These are phyloP conservation scores for Drosophila prolongata DNA, from an alignment of 2,888 invertebrate species.

Conservation along the genomic window DNA sequence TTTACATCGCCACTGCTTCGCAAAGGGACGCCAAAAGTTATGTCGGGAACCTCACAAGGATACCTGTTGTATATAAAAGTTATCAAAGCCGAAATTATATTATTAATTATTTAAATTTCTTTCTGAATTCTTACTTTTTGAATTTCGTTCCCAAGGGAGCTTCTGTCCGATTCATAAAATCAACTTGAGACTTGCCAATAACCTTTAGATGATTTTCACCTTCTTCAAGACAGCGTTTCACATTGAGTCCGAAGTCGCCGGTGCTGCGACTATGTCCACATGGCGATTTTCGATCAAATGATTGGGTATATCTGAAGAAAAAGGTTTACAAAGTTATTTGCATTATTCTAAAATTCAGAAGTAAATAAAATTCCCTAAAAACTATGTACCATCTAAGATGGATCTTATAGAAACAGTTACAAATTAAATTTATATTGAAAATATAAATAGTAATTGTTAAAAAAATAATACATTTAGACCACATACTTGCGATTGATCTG, in stretches of 20 bases:
- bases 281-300: constrained; percentile 50
- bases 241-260: constrained; percentile 64
- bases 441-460: background rate
- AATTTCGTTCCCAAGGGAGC: constrained; percentile 65
- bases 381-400: too few species aligned
- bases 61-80: constrained; percentile 48
- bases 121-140: constrained; percentile 48
- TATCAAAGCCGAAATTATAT: too few species aligned
- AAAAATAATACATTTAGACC: background rate
- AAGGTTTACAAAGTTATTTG: background rate
- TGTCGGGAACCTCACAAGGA: constrained; percentile 46
- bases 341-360: too few species aligned
- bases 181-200: constrained; percentile 71
- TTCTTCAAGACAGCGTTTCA: constrained; percentile 65
- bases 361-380: background rate
- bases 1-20: constrained; percentile 49
- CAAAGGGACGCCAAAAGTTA: constrained; percentile 53
- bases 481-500: constrained; percentile 69
- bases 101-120: too few species aligned
- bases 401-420: too few species aligned
- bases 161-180: constrained; percentile 65
- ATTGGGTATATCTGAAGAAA: constrained; percentile 59
- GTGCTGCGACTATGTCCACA: constrained; percentile 55
- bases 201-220: constrained; percentile 61
- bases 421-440: background rate